Evolutionary conservation across 2,113 vertebrate genomes (phyloP), one percentile per base, ranked within the genome.

Genomic region (Cisticola juncidis): DNA sequence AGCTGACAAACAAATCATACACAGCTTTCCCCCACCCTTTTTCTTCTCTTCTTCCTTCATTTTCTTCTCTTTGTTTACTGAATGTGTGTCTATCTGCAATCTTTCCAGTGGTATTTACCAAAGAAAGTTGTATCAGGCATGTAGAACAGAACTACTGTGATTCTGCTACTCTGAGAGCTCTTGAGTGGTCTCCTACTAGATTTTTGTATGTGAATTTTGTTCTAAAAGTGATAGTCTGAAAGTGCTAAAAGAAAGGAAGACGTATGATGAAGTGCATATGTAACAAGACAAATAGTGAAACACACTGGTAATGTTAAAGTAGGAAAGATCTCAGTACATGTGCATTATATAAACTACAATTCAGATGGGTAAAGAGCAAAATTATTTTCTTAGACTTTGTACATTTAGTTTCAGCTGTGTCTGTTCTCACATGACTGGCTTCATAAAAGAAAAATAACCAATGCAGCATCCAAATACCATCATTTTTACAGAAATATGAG

Each of bases 11-110:
- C 23, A 81, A 64, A 19, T 58, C 47, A 81, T 14, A 64, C 47
- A 71, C 16, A 78, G 3, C 19, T 68, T 25, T 23, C 11, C 4
- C 3, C 8, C 23, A 0, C 1, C 6, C 19, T 3, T 36, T 29
- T 54, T 76, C 28, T 58, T 26, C 2, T 66, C 48, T 62, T 57
- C 47, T 82, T 81, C 22, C 9, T 64, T 82, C n/a, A 11, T 50
- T 73, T 71, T 64, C 35, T 74, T 86, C 12, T 62, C 16, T 72
- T 76, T 90, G 4, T 51, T 86, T 56, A n/a, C 36, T 42, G 84
- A 48, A 16, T 78, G 11, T 66, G n/a, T 65, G 9, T 8, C 9
- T 22, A 87, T 50, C 40, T 84, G 31, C n/a, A 91, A 24, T 54
- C 24, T 53, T 89, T 57, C 13, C 11, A 69, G 35, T 17, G 14